A percentile compares a stretch with the other conserved stretches of the same genome.
Evolutionary conservation across 2,888 invertebrate genomes (phyloP).

Genomic region (Volucella inflata): DNA sequence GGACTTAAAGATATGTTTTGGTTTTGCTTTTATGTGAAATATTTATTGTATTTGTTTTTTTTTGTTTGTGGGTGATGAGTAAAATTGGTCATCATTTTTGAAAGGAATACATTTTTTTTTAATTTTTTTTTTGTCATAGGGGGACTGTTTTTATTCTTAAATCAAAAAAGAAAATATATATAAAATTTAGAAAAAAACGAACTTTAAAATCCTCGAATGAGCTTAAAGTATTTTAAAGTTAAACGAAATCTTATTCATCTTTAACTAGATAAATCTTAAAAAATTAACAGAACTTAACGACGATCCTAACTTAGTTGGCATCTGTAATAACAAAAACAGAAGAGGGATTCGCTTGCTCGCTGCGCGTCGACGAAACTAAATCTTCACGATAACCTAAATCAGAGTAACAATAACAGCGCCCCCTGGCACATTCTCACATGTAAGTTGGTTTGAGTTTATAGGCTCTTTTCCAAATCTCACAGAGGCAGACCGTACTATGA

Average conservation of each 20-base stretch:
- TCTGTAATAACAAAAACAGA: conserved; percentile 71
- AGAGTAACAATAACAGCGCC: conserved; percentile 79
- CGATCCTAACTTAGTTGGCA: conserved; percentile 57
- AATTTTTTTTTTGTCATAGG: conserved; percentile 65
- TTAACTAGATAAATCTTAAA: conserved; percentile 15
- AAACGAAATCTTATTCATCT: conserved; percentile 24
- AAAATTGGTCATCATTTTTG: conserved; percentile 58
- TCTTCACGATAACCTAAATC: conserved; percentile 72
- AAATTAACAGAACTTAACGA: conserved; percentile 49
- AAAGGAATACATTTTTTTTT: conserved; percentile 6
- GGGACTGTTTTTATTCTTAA: conserved; percentile 56
- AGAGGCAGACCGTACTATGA: conserved; percentile 97
- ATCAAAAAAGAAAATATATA: conserved; percentile 15
- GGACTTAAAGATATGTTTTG: conserved; percentile 68
- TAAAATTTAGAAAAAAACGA: too few species aligned
- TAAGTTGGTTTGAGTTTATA: conserved; percentile 96
- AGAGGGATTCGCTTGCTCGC: conserved; percentile 72
- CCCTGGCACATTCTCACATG: conserved; percentile 87
- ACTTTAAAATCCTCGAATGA: conserved; percentile 18
- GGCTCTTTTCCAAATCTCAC: conserved; percentile 98
- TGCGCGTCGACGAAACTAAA: conserved; percentile 66
- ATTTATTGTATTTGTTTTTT: conserved; percentile 10
- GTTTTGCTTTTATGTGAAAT: conserved; percentile 33
- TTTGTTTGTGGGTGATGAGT: conserved; percentile 41
- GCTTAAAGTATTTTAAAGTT: conserved; percentile 41